phyloP scores from a whole-genome alignment of 2,113 vertebrate genomes.

The Eulacestoma nigropectus region DNA sequence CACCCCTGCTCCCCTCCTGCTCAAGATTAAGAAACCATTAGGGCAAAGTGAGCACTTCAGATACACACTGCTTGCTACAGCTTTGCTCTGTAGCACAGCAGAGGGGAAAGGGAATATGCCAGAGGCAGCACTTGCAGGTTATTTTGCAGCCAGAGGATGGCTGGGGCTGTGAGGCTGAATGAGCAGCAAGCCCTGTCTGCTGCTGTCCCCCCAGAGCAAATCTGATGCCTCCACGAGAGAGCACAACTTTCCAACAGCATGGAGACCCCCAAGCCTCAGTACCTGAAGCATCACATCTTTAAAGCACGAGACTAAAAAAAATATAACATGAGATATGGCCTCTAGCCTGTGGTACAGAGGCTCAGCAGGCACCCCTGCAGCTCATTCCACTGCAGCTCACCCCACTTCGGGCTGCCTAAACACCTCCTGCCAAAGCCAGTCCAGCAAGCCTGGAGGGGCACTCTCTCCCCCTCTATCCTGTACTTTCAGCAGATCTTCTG shows the following conservation, averaged over 20 bases:
- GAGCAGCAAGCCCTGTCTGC: not conserved
- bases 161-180: rapidly evolving
- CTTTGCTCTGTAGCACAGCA: not conserved
- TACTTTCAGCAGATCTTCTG: not conserved
- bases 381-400: rapidly evolving
- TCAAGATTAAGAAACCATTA: not conserved
- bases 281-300: not conserved
- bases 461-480: not conserved
- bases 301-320: not conserved
- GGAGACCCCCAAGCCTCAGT: not conserved
- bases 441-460: not conserved
- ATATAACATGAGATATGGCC: rapidly evolving
- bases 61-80: not conserved
- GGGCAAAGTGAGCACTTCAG: not conserved
- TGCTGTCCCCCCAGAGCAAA: not conserved
- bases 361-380: not conserved
- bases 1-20: not conserved
- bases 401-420: not conserved
- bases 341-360: not conserved
- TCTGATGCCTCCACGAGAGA: not conserved
- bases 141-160: not conserved
- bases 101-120: not conserved
- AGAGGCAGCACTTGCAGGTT: not conserved
- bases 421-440: not conserved
- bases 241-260: not conserved